These are phyloP conservation scores for Lordiphosa clarofinis DNA, from an alignment of 1,140 invertebrate species.

Conservation along the genomic window DNA sequence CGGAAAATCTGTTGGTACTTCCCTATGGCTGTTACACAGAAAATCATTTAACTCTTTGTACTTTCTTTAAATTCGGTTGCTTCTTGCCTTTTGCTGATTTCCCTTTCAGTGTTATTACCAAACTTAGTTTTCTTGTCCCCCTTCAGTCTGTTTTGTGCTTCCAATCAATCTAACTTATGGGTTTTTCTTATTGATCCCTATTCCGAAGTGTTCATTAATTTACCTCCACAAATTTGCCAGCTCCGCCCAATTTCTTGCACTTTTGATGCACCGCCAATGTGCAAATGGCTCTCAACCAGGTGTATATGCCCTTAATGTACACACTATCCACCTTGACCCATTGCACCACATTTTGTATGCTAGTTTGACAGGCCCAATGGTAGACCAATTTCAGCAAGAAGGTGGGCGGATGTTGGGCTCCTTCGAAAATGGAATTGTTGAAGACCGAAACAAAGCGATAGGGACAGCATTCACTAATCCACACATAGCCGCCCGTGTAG, in stretches of 20 bases:
- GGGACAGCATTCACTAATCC: conserved; percentile 92
- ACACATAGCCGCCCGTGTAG: conserved; percentile 92
- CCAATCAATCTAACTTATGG: too few species aligned
- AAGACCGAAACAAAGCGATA: conserved; percentile 91
- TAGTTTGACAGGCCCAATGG: conserved; percentile 94
- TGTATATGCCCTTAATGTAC: conserved; percentile 89
- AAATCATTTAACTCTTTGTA: too few species aligned
- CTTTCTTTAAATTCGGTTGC: too few species aligned
- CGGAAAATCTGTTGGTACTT: too few species aligned
- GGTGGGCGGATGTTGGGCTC: conserved; percentile 88
- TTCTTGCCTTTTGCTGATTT: too few species aligned
- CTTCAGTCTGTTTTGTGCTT: background rate
- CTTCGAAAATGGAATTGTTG: conserved; percentile 91
- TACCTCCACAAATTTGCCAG: conserved; percentile 84
- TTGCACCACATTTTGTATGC: conserved; percentile 91
- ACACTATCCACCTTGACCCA: conserved; percentile 92
- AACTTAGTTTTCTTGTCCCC: too few species aligned
- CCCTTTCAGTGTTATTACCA: too few species aligned
- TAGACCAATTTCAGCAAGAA: conserved; percentile 91
- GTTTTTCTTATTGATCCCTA: background rate
- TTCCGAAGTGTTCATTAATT: conserved; percentile 13
- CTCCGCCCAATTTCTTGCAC: conserved; percentile 85
- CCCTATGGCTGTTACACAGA: too few species aligned
- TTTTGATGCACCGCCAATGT: conserved; percentile 89
- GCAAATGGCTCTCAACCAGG: conserved; percentile 88